Evolutionary conservation across 1,140 invertebrate genomes (phyloP), one percentile per base, ranked within the genome.

Genomic region (Drosophila bifasciata): DNA sequence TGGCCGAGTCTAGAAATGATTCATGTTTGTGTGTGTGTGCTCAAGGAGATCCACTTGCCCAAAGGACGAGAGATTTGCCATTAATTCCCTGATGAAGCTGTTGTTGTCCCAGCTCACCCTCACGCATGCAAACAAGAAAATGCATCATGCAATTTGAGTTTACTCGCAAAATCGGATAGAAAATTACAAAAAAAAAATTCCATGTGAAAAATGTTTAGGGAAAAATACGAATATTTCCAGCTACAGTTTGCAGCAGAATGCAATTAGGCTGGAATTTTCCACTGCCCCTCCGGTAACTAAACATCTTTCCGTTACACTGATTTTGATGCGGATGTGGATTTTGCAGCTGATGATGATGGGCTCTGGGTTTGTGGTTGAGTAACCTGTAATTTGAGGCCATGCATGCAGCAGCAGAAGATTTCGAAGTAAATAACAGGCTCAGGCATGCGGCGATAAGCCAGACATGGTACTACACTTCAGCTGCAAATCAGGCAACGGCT

Each of bases 61-160:
- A 9, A 57, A 50, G 53, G 58, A 68, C 63, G 11, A 56, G 50
- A 51, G 63, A 69, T 69, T 69, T 68, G 49, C 66, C 63, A 46
- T 63, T 50, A 45, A 28, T 43, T 2, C 25, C 58, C n/a, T n/a
- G n/a, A n/a, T n/a, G n/a, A n/a, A n/a, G n/a, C n/a, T n/a, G n/a
- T 41, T 44, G 41, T 52, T 45, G 40, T 43, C 2, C n/a, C 11
- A 15, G 13, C 32, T 21, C 63, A 23, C 40, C 41, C 15, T 58
- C 16, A 36, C 28, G 32, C 41, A 32, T 55, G 61, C 36, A 25
- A 39, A 62, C 21, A 11, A 48, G 28, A 40, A 45, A 46, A 40
- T 68, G 79, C 71, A 70, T 88, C 71, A 70, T 88, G 81, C 78
- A 88, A 86, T 86, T 86, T 75, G 76, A 83, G 80, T 83, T 67